A percentile compares a stretch with the other conserved stretches of the same genome.
These are phyloP conservation scores for Leucopternis melanops DNA, from an alignment of 2,113 vertebrate species.

Conservation along the genomic window DNA sequence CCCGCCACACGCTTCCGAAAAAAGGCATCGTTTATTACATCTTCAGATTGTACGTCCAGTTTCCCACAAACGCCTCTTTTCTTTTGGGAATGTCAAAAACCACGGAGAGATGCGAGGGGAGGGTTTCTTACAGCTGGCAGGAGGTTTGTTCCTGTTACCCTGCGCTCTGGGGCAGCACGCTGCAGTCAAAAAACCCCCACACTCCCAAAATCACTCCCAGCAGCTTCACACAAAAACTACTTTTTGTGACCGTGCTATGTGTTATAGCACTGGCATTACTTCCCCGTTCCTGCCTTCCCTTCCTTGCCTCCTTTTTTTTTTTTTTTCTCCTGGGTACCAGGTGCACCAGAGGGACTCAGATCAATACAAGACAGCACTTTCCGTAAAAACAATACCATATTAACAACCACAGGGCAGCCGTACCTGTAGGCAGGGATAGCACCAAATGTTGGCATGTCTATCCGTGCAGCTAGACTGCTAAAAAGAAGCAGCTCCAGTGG, in stretches of 20 bases:
- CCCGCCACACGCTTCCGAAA: rapidly evolving
- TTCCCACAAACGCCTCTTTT: not conserved
- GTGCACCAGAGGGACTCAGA: not conserved
- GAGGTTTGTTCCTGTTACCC: not conserved
- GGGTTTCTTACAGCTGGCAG: not conserved
- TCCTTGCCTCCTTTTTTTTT: not conserved
- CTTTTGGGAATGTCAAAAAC: not conserved
- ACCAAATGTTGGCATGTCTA: slow-evolving; percentile 62
- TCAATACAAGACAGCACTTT: not conserved
- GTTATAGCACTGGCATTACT: not conserved
- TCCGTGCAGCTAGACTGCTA: slow-evolving; percentile 64
- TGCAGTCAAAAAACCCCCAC: not conserved
- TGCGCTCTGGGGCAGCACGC: not conserved
- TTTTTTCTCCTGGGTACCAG: not conserved
- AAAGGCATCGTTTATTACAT: not conserved
- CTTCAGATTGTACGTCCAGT: not conserved
- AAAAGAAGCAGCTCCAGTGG: slow-evolving; percentile 68
- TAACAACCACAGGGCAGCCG: slow-evolving; percentile 13
- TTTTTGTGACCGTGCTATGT: not conserved
- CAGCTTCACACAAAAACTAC: not conserved
- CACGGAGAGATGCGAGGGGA: not conserved
- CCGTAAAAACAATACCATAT: not conserved
- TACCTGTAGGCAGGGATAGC: slow-evolving; percentile 65
- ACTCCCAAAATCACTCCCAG: not conserved
- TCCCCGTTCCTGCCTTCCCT: not conserved